These are phyloP conservation scores for Vanessa atalanta DNA, from an alignment of 1,140 invertebrate genomes.

Conservation along the genomic window DNA sequence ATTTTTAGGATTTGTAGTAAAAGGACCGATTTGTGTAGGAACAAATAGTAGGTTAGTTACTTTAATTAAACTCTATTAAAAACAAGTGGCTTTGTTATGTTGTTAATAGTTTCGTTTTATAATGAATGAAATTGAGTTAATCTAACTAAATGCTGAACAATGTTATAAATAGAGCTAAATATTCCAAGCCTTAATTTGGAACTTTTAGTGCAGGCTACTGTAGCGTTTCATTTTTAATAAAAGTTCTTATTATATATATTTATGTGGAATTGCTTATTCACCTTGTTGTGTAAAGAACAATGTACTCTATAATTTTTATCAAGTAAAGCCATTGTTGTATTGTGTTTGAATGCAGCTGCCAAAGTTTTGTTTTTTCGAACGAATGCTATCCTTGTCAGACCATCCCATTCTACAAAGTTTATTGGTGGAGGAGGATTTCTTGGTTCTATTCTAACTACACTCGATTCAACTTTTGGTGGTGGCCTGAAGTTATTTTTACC, in stretches of 20 bases:
- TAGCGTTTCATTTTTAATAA: too few species aligned
- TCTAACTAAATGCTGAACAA: too few species aligned
- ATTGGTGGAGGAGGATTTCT: conserved; percentile 97
- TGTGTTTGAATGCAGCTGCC: conserved; percentile 91
- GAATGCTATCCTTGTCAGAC: conserved; percentile 96
- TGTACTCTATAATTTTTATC: conserved; percentile 96
- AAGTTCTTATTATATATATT: too few species aligned
- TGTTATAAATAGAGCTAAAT: too few species aligned
- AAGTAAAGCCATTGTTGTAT: conserved; percentile 89
- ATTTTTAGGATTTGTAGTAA: not conserved
- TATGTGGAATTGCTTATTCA: conserved; percentile 53
- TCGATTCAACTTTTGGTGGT: conserved; percentile 99
- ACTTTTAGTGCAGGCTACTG: too few species aligned
- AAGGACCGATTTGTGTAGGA: too few species aligned
- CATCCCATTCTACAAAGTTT: conserved; percentile 99
- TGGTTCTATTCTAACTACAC: conserved; percentile 98
- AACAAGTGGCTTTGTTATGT: too few species aligned
- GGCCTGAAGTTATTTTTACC: conserved; percentile 99
- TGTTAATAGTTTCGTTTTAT: too few species aligned
- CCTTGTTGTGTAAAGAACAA: conserved; percentile 93
- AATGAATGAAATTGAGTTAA: too few species aligned
- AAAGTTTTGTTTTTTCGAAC: conserved; percentile 97
- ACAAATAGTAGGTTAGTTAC: too few species aligned
- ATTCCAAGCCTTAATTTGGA: too few species aligned
- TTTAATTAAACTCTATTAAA: too few species aligned